phyloP scores from a whole-genome alignment of 2,113 vertebrate species.

The Gambusia affinis region DNA sequence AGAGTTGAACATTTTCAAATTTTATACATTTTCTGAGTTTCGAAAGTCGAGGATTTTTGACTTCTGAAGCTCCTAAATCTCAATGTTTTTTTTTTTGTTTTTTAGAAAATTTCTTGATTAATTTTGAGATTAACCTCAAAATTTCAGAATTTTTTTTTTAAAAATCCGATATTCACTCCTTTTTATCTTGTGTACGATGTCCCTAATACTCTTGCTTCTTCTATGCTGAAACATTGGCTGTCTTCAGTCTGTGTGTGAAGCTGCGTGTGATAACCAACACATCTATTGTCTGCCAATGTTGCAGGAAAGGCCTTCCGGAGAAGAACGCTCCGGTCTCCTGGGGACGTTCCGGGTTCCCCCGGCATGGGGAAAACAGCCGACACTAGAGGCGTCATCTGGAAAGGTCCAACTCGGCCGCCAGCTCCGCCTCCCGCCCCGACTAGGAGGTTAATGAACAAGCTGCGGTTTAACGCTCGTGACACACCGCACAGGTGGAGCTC shows the following conservation, averaged over 20 bases:
- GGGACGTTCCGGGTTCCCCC: slow-evolving; percentile 17
- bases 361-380: slow-evolving; percentile 12
- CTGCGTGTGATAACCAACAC: neutral
- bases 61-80: no score
- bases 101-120: no score
- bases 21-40: no score
- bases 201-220: no score
- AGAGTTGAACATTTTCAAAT: no score
- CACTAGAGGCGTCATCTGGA: slow-evolving; percentile 26
- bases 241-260: slow-evolving; percentile 16
- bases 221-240: neutral
- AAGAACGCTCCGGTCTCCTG: slow-evolving; percentile 13
- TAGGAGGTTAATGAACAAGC: slow-evolving; percentile 24
- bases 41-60: no score
- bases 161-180: no score
- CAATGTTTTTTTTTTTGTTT: no score
- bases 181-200: no score
- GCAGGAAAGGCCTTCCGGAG: slow-evolving; percentile 29
- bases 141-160: no score
- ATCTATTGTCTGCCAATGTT: slow-evolving; percentile 30
- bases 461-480: slow-evolving; percentile 8
- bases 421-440: slow-evolving; percentile 1
- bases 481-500: neutral
- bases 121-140: no score
- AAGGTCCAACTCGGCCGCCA: slow-evolving; percentile 25